phyloP scores from a whole-genome alignment of 2,113 vertebrate species.

The Serinus canaria region DNA sequence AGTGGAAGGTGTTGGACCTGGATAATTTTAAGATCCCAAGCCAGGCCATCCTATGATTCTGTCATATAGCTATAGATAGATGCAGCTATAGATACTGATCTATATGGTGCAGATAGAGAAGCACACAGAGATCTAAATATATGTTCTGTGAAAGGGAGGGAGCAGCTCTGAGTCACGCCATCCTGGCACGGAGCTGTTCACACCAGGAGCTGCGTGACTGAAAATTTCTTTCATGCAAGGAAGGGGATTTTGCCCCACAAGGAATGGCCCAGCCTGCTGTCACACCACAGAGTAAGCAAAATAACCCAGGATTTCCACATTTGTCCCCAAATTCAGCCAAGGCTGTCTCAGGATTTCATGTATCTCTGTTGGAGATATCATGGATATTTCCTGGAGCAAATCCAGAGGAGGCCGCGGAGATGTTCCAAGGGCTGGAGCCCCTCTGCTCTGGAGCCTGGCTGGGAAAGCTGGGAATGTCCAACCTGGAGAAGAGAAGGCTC shows the following conservation, averaged over 20 bases:
- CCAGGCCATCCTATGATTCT: neutral
- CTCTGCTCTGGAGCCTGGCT: neutral
- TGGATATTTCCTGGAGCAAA: neutral
- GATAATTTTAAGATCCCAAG: neutral
- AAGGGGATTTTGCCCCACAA: neutral
- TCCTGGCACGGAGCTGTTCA: neutral
- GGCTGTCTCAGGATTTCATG: too few species aligned
- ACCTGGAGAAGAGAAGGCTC: fast-evolving
- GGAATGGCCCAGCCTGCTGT: neutral
- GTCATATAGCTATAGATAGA: neutral
- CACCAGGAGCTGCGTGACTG: neutral
- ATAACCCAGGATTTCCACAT: too few species aligned
- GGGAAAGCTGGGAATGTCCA: neutral
- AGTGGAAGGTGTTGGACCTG: neutral
- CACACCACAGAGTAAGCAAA: too few species aligned
- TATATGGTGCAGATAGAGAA: neutral
- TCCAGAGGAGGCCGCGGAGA: fast-evolving
- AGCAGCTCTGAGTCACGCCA: neutral
- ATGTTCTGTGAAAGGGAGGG: neutral
- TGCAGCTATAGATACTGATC: neutral
- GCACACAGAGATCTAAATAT: neutral
- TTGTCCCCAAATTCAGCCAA: too few species aligned
- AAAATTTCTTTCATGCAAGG: neutral
- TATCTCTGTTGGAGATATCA: too few species aligned
- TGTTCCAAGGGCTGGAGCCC: fast-evolving